Percentiles rank a stretch among this genome's conserved stretches.
phyloP scores from a whole-genome alignment of 2,888 invertebrate species.

The Philonicus albiceps region DNA sequence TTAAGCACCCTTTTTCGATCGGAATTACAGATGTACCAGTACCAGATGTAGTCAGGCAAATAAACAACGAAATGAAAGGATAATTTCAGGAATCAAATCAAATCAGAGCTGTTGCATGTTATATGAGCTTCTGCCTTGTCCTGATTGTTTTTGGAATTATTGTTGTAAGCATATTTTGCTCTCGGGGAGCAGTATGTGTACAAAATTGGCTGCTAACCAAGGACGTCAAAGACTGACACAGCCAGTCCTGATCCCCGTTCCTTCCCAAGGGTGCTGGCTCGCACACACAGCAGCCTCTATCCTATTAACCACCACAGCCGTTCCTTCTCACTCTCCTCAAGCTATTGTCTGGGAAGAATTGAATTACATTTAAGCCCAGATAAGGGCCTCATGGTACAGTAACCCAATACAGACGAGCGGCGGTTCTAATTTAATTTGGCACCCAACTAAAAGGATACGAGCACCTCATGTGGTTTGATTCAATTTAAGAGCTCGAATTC shows the following conservation, averaged over 20 bases:
- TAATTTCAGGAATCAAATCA: constrained; percentile 39
- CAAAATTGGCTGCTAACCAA: background rate
- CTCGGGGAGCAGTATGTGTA: background rate
- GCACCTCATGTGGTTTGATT: constrained; percentile 28
- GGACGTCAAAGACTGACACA: constrained; percentile 35
- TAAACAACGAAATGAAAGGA: constrained; percentile 39
- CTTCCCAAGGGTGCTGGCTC: background rate
- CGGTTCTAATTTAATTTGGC: constrained; percentile 39
- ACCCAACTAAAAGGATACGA: constrained; percentile 22
- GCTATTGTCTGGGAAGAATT: constrained; percentile 31
- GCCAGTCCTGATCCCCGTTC: background rate
- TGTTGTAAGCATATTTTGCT: constrained; percentile 12
- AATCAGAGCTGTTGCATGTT: constrained; percentile 41
- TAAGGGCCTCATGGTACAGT: constrained; percentile 39
- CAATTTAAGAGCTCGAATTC: constrained; percentile 22
- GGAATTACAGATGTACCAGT: background rate
- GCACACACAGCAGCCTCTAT: background rate
- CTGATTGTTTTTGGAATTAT: constrained; percentile 33
- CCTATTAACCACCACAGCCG: background rate
- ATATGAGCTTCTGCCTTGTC: constrained; percentile 13
- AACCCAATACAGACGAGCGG: constrained; percentile 35
- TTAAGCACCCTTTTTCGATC: constrained; percentile 11
- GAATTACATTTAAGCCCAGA: constrained; percentile 40
- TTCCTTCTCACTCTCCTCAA: background rate
- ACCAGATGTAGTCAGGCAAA: constrained; percentile 29